A percentile compares a stretch with the other conserved stretches of the same genome.
Evolutionary conservation across 2,113 vertebrate species (phyloP).

Genomic region (Potamarius usumacintae): DNA sequence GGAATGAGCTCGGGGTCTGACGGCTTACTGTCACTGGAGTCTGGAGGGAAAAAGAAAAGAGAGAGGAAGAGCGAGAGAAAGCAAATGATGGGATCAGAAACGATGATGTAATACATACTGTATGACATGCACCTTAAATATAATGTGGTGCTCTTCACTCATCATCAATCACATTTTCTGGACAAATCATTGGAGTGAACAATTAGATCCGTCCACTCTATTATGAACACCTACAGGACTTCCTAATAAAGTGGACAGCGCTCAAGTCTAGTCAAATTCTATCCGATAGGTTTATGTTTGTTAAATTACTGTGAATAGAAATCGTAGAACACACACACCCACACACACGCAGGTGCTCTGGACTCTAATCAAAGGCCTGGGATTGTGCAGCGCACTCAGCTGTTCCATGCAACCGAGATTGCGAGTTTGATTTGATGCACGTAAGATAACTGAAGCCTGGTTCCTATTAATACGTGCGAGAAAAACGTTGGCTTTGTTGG

Average conservation of each 20-base stretch:
- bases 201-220: not conserved
- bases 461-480: not conserved
- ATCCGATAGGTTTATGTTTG: no score
- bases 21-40: conserved; percentile 55
- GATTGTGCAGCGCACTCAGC: not conserved
- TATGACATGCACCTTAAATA: not conserved
- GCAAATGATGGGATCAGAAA: not conserved
- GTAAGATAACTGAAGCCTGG: not conserved
- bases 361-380: not conserved
- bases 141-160: no score
- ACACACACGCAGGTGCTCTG: not conserved
- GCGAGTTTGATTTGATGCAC: not conserved
- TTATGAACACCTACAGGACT: not conserved
- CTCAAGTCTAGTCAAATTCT: no score
- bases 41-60: conserved; percentile 44
- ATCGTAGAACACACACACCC: no score
- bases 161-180: no score
- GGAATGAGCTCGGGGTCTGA: conserved; percentile 53
- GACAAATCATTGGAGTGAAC: no score
- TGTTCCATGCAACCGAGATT: not conserved
- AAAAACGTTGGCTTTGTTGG: no score
- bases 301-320: no score
- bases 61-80: not conserved
- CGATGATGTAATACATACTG: not conserved
- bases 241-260: no score